Base-by-base conservation (phyloP, 1,140 invertebrate genomes). In the Neodiprion virginianus region DNA sequence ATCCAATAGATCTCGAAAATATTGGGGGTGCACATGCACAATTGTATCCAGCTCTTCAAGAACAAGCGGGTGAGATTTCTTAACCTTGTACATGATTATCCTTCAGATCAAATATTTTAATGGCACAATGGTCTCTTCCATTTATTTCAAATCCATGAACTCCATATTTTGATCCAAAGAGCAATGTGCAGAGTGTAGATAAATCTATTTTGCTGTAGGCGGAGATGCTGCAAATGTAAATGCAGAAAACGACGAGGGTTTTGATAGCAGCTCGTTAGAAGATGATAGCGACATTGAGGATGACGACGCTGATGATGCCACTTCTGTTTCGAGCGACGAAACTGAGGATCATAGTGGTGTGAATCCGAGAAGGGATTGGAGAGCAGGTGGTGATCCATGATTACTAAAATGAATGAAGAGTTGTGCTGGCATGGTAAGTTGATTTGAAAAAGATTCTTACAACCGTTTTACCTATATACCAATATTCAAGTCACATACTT, bases 161-260 rank as follows among this genome's bases (percentile, higher is more conserved):
- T 40, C 28, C 76, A 71, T 61, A 66, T 50, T 50, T 9, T 10
- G 74, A 76, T 65, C 17, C 67, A 14, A 65, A 14, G 17, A 65
- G 1, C 61, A 17, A 69, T 14, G 14, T 69, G 2, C 12, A 21
- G 14, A n/a, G 23, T 69, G 1, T 12, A 69, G 28, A 69, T 5
- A 12, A 21, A 17, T n/a, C n/a, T 69, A 48, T 70, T 74, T 72
- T 68, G 49, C 69, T 71, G 65, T 40, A 80, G 80, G 48, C 47
- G 75, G 72, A 69, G 70, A 73, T 28, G 75, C 40, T 48, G 66
- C 75, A 14, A 74, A 78, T 49, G 11, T 48, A 7, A 48, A 69
- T 9, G 40, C 70, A n/a, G 78, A 80, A 17, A 74, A 21, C 7
- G 80, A 83, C 14, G 82, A 83, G 74, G 81, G 79, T 48, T 83